Percentiles rank a stretch among this genome's conserved stretches.
Conservation (phyloP, 2,888 invertebrate species). For the Camponotus fellah region DNA sequence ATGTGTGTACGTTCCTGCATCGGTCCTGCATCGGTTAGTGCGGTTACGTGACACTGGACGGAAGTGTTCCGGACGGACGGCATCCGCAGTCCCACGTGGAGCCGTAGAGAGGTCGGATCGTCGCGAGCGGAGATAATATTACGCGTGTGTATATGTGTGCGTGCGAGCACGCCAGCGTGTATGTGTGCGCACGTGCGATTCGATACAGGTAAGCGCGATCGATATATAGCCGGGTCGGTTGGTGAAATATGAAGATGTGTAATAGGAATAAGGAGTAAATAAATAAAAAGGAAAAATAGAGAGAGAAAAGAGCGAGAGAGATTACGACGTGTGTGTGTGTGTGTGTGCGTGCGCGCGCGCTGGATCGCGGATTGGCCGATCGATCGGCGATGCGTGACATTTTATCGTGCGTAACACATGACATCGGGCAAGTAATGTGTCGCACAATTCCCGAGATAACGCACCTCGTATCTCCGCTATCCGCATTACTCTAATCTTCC, state of each 20-base stretch:
- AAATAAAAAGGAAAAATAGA: not conserved
- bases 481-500: not conserved
- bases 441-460: slow-evolving; percentile 11
- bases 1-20: slow-evolving; percentile 18
- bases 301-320: not conserved
- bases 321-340: not conserved
- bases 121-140: not conserved
- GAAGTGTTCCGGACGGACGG: slow-evolving; percentile 48
- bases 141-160: not conserved
- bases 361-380: not conserved
- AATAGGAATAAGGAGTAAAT: not conserved
- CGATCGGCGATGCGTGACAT: slow-evolving; percentile 7
- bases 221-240: not conserved
- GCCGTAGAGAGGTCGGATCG: slow-evolving; percentile 28
- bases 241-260: slow-evolving; percentile 3
- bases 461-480: not conserved
- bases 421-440: slow-evolving; percentile 17
- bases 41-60: slow-evolving; percentile 21
- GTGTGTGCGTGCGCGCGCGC: not conserved
- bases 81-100: slow-evolving; percentile 29
- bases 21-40: not conserved
- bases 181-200: slow-evolving; percentile 7
- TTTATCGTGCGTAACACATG: slow-evolving; percentile 23
- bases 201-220: slow-evolving; percentile 38
- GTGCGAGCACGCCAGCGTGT: not conserved